Base-by-base conservation (phyloP, 2,888 invertebrate genomes). In the Drosophila prostipennis region DNA sequence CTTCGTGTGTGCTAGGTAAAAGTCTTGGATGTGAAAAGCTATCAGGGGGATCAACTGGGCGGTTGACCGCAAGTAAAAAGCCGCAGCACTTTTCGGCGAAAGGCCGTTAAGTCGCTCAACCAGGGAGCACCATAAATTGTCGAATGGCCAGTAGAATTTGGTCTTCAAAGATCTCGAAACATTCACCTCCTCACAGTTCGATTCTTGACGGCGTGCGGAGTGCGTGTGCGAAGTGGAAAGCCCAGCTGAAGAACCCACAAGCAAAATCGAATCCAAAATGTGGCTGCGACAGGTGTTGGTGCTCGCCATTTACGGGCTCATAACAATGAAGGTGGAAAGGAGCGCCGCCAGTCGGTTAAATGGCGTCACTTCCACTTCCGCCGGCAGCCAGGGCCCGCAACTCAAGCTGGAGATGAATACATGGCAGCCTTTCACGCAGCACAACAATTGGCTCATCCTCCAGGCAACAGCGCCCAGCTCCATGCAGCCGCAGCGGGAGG, bases 371-470 rank as follows among this genome's bases (percentile, higher is more conserved):
- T 78, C 80, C 79, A 73, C 74, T 70, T 78, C 80, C 79, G 78
- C 56, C 76, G 76, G 58, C 45, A 29, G 46, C 45, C 60, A 65
- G 11, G 68, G 39, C 26, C 59, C 61, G 40, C 73, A 64, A 23
- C 58, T 84, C 0, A 71, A 73, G 53, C 67, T 82, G 13, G 74
- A 87, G 65, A 74, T 85, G 36, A 80, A 85, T 54, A 72, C 81
- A 57, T 88, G 89, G 89, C 85, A 87, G 48, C 87, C 87, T 19
- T 73, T 85, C 34, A 52, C 72, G 49, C 76, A 74, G 40, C 77
- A 77, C 59, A 84, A 82, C 76, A 87, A 89, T 80, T 89, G 89
- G 89, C 76, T 87, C 36, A 84, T 89, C 55, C 76, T 89, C 40
- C 81, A 89, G 60, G 84, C 86, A 36, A 86, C 86, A 5, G 74